Evolutionary conservation across 1,140 invertebrate species (phyloP).

Genomic region (Goniozus legneri): DNA sequence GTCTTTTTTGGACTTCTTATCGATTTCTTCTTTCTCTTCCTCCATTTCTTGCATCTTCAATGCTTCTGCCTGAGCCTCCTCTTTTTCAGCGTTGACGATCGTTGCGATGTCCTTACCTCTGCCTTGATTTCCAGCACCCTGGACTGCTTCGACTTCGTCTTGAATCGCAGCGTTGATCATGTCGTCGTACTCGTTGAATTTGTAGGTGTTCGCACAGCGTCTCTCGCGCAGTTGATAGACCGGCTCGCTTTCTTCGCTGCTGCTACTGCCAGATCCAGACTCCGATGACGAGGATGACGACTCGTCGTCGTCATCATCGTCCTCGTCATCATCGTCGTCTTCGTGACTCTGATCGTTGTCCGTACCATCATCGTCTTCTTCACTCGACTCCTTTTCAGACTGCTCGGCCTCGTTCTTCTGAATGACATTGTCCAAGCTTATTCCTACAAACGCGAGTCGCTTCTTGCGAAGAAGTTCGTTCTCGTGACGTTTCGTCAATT

Average conservation of each 20-base stretch:
- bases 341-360: constrained; percentile 30
- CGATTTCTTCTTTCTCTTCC: constrained; percentile 28
- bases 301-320: constrained; percentile 13
- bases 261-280: constrained; percentile 52
- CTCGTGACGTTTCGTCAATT: constrained; percentile 60
- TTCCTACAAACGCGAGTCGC: constrained; percentile 71
- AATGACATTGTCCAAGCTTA: constrained; percentile 73
- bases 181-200: constrained; percentile 89
- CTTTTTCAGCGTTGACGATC: constrained; percentile 79
- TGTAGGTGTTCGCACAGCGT: constrained; percentile 73
- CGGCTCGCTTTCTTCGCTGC: constrained; percentile 64
- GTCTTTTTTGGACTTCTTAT: constrained; percentile 43
- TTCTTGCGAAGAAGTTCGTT: constrained; percentile 70
- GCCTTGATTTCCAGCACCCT: constrained; percentile 73
- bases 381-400: constrained; percentile 31
- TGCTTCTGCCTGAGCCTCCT: constrained; percentile 54
- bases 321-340: constrained; percentile 29
- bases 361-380: constrained; percentile 36
- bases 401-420: constrained; percentile 43
- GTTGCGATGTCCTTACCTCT: constrained; percentile 87
- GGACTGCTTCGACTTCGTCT: constrained; percentile 70
- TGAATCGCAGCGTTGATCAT: constrained; percentile 90
- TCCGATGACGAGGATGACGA: constrained; percentile 34
- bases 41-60: constrained; percentile 30
- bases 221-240: constrained; percentile 79